Percentiles rank a stretch among this genome's conserved stretches.
These are phyloP conservation scores for Ambastaia sidthimunki DNA, from an alignment of 2,797 vertebrate genomes.

Conservation along the genomic window DNA sequence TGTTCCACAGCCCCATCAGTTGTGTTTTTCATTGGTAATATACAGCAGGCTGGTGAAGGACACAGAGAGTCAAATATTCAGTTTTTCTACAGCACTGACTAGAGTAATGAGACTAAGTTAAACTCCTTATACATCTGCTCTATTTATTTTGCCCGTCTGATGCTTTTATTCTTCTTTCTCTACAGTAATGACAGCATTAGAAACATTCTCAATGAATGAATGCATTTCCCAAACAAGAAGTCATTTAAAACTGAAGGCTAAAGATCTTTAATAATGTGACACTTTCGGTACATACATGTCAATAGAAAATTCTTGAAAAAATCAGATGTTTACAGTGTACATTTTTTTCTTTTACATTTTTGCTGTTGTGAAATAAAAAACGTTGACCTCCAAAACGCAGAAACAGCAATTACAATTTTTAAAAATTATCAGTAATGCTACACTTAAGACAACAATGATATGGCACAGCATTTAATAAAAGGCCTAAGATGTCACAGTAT, in stretches of 20 bases:
- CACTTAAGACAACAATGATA: constrained; percentile 5
- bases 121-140: neutral
- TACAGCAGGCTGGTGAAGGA: constrained; percentile 47
- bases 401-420: neutral
- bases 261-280: neutral
- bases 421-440: constrained; percentile 15
- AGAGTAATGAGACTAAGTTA: constrained; percentile 63
- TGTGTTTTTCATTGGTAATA: constrained; percentile 66
- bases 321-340: neutral
- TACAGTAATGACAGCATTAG: neutral
- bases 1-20: constrained; percentile 61
- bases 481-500: neutral
- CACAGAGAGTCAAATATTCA: constrained; percentile 60
- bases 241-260: constrained; percentile 15
- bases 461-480: neutral
- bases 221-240: constrained; percentile 16
- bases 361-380: constrained; percentile 7
- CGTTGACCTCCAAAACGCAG: neutral
- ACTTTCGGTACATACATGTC: neutral
- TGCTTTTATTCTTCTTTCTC: neutral
- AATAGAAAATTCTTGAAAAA: neutral
- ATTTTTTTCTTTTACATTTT: neutral
- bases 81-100: constrained; percentile 56
- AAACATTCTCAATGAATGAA: neutral
- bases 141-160: constrained; percentile 1